Evolutionary conservation across 2,888 invertebrate genomes (phyloP), one percentile per base, ranked within the genome.

Genomic region (Thera obeliscata): DNA sequence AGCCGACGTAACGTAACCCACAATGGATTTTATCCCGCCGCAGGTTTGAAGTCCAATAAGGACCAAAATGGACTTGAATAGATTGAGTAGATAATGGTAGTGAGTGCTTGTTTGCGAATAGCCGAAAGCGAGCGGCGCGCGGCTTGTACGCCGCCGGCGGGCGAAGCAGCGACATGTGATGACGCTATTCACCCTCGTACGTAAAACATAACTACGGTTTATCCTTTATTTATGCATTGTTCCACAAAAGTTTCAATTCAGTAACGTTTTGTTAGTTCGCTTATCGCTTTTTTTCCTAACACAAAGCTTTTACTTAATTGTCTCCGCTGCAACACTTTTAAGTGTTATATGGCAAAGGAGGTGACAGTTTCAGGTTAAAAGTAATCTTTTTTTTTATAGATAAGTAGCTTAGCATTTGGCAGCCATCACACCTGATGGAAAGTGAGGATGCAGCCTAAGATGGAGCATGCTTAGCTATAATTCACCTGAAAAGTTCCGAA

Each of bases 71-170:
- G 66, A 66, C 65, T 66, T 69, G 52, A 61, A 69, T 64, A 60
- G 56, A 65, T 67, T 43, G 71, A 78, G 75, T 78, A 77, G 77
- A 78, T 76, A 79, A 77, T 81, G 80, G 76, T 78, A 72, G 68
- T 66, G 70, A 72, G 74, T 71, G 78, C 81, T 76, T 84, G 86
- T 87, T 81, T 82, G 80, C 76, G 76, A 82, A 83, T 76, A 67
- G 86, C 87, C 85, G 80, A 78, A 77, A 81, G 88, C 86, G 78
- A 73, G 74, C 79, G 74, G 78, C 78, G 78, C 74, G 78, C 75
- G 80, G 81, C 89, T 81, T 92, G 91, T 91, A 84, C 82, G 86
- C 89, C 88, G 79, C 78, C 77, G 86, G 88, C 87, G 76, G 71
- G 74, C 75, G 73, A 67, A 66, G 76, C 77, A 68, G 71, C 76